Base-by-base conservation (phyloP, 2,888 invertebrate genomes). In the Amitus sp. region DNA sequence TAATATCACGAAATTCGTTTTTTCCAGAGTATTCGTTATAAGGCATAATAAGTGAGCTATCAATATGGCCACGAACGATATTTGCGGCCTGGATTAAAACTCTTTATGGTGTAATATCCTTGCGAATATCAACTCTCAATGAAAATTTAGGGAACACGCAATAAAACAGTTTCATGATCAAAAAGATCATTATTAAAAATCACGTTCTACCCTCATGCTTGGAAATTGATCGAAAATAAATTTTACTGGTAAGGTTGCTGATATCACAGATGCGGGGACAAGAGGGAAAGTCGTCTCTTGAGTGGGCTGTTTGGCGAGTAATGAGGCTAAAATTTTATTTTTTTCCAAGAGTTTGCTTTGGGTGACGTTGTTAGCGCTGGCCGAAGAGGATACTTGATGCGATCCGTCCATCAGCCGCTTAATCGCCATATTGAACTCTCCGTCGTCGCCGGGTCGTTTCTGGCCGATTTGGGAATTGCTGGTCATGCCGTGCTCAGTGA, bases 261-360 rank as follows among this genome's bases (percentile, higher is more conserved):
- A 86, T 75, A 88, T 85, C 74, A 87, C 85, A 77, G 86, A 86
- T 45, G 85, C 84, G 65, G 89, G 89, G 73, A 89, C 85, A 59
- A 89, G 89, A 66, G 84, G 84, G 66, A 84, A 84, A 46, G 89
- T 88, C 19, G 90, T 87, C 37, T 89, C 87, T 60, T 85, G 85
- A 19, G 88, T 86, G 65, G 89, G 89, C 71, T 91, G 89, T 78
- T 91, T 90, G 50, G 92, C 93, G 76, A 95, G 83, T 71, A 95
- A 82, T 39, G 90, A 89, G 33, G 94, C 94, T 69, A 95, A 85
- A 89, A 95, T 94, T 80, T 90, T 90, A 81, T 95, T 95, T 78
- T 89, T 90, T 82, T 92, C 90, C 82, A 92, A 92, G 47, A 95
- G 84, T 68, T 89, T 88, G 71, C 91, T 92, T n/a, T n/a, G n/a